Evolutionary conservation across 2,888 invertebrate species (phyloP), one percentile per base, ranked within the genome.

Genomic region (Andricus quercusramuli): DNA sequence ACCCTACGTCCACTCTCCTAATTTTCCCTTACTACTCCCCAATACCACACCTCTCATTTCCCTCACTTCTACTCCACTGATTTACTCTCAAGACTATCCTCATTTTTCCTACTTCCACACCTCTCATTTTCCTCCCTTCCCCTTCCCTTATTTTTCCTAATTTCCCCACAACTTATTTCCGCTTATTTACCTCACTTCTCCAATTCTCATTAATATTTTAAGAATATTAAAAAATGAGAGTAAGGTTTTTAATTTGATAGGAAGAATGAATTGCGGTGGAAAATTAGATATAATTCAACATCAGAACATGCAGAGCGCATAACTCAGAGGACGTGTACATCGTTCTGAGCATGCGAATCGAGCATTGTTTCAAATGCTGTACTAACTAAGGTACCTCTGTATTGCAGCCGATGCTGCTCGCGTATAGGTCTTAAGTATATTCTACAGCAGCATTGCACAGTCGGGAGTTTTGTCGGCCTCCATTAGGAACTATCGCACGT

Each of bases 401-500:
- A 70, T 51, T 70, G 70, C 70, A 70, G 44, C 29, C 70, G 29
- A 70, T 70, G 70, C 70, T 70, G 17, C 70, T 70, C 70, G 70
- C 70, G 70, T 70, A 70, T 70, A 70, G 51, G 70, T 70, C 70
- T 70, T 70, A 70, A 70, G 70, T 70, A 70, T 70, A 70, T 70
- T 70, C 70, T 70, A 70, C 51, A 51, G 70, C 47, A 70, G 70
- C 83, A 81, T 82, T 77, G 78, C 65, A 76, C 68, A 66, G 77
- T 67, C 78, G 79, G 78, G 80, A 83, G 80, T 85, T 83, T 83
- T 82, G 81, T 79, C 74, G 76, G 80, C 78, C 83, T 80, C 84
- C 80, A 84, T 85, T 81, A 83, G 82, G 82, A 85, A 83, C 83
- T 86, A 88, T 87, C 87, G 82, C 81, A 82, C 83, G 83, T 84